Percentiles rank a stretch among this genome's conserved stretches.
Conservation (phyloP, 2,888 invertebrate species). For the Epinotia bilunana region DNA sequence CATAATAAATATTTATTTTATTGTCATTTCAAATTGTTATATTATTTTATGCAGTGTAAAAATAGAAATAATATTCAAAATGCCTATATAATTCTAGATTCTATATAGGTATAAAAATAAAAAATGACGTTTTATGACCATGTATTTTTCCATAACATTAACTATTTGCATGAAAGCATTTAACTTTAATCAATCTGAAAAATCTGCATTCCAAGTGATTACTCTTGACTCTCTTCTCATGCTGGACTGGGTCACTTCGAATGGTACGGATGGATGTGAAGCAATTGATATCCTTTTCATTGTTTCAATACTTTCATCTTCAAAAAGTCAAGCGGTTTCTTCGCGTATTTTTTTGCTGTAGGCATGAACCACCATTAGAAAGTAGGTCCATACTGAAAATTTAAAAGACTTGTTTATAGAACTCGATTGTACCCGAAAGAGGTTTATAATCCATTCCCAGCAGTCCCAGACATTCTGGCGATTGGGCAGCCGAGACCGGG, state of each 20-base stretch:
- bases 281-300: background rate
- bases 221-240: background rate
- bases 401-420: slow-evolving; percentile 46
- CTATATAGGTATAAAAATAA: background rate
- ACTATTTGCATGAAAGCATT: background rate
- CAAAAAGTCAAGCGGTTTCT: background rate
- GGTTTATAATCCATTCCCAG: slow-evolving; percentile 4
- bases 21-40: background rate
- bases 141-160: background rate
- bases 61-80: background rate
- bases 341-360: slow-evolving; percentile 55
- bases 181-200: no score
- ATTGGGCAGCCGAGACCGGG: background rate
- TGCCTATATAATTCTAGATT: background rate
- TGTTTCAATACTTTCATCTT: background rate
- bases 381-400: slow-evolving; percentile 72
- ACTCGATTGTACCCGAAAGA: background rate
- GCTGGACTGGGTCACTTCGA: background rate
- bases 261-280: background rate
- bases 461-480: background rate
- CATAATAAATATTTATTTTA: no score
- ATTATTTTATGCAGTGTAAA: background rate
- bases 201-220: background rate
- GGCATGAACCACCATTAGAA: slow-evolving; percentile 67
- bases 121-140: background rate